phyloP scores from a whole-genome alignment of 2,888 invertebrate species.

The Lasioglossum figueresi region DNA sequence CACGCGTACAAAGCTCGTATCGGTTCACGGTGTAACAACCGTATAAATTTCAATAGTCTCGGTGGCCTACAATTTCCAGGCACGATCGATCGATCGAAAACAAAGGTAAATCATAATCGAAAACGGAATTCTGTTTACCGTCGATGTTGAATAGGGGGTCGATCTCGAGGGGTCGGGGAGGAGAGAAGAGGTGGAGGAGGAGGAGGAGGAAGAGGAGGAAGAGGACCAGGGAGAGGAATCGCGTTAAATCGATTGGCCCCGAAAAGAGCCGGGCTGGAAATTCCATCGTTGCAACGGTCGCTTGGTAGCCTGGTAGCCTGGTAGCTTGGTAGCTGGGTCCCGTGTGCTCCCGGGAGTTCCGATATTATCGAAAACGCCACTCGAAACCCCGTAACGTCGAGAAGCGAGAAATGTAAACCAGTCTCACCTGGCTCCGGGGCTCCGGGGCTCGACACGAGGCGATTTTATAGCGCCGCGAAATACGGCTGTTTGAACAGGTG shows the following conservation, averaged over 20 bases:
- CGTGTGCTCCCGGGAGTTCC: constrained; percentile 21
- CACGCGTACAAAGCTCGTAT: not conserved
- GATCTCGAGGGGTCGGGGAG: not conserved
- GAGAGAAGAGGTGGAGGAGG: too few species aligned
- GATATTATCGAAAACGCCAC: constrained; percentile 47
- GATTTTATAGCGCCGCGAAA: constrained; percentile 65
- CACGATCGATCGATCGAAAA: constrained; percentile 18
- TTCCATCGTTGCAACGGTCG: not conserved
- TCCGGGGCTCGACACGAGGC: constrained; percentile 40
- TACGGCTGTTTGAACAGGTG: constrained; percentile 82
- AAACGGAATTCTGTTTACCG: constrained; percentile 12
- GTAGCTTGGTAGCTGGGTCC: not conserved
- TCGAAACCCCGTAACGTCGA: constrained; percentile 33
- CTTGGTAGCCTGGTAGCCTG: not conserved
- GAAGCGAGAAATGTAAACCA: constrained; percentile 45
- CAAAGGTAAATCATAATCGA: constrained; percentile 32
- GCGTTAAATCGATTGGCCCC: constrained; percentile 12
- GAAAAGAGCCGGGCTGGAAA: not conserved
- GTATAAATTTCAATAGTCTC: constrained; percentile 16
- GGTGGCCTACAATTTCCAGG: constrained; percentile 24
- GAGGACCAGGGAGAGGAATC: not conserved
- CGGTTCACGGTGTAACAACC: not conserved
- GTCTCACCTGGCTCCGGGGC: constrained; percentile 53
- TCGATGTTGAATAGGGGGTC: not conserved
- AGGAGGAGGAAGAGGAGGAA: too few species aligned